Percentiles rank a stretch among this genome's conserved stretches.
Conservation (phyloP, 2,113 vertebrate genomes). For the Actinemys pallida region DNA sequence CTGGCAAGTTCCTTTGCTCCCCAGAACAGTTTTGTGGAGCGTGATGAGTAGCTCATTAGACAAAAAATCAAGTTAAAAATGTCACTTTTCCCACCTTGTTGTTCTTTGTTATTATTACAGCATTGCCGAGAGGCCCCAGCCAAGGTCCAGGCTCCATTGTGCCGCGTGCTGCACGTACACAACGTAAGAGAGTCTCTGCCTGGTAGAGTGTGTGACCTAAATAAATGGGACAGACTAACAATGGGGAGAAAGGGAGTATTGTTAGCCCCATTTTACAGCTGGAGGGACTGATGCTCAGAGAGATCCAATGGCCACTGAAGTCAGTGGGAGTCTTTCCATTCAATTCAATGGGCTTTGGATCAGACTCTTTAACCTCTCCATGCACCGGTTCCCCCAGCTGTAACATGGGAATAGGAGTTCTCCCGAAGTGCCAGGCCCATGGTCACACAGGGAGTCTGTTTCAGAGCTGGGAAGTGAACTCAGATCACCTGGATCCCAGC, state of each 20-base stretch:
- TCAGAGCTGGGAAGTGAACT: background rate
- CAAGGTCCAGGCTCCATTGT: accelerated
- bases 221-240: accelerated
- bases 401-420: background rate
- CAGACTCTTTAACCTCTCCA: background rate
- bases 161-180: background rate
- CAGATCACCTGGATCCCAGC: background rate
- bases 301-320: background rate
- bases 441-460: background rate
- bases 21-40: accelerated
- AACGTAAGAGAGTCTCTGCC: background rate
- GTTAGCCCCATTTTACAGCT: background rate
- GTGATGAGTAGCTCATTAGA: background rate
- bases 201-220: no score
- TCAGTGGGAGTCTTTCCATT: background rate
- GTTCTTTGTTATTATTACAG: accelerated
- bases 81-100: accelerated
- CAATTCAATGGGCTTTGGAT: accelerated
- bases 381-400: background rate
- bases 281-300: accelerated
- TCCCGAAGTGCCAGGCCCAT: background rate
- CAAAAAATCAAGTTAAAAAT: background rate
- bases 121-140: accelerated
- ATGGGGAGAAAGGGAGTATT: accelerated
- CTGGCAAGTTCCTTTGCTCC: accelerated